Conservation (phyloP, 2,113 vertebrate species). For the Hemiscyllium ocellatum region DNA sequence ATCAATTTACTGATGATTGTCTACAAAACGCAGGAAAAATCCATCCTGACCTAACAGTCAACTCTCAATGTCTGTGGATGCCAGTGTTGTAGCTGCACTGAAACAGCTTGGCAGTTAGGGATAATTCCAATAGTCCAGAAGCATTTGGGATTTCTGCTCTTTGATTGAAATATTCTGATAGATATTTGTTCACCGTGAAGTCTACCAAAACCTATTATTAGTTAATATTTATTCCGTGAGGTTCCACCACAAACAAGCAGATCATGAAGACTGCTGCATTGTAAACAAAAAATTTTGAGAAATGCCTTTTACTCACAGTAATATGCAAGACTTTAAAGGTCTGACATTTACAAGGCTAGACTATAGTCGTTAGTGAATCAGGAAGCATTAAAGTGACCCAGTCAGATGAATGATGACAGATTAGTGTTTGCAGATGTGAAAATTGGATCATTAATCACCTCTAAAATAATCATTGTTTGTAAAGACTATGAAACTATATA, state of each 20-base stretch:
- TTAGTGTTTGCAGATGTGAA: neutral
- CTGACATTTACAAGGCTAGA: slow-evolving; percentile 14
- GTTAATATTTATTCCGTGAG: neutral
- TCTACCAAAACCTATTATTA: neutral
- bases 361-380: slow-evolving; percentile 13
- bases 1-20: too few species aligned
- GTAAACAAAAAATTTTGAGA: neutral
- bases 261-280: neutral
- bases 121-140: neutral
- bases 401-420: neutral
- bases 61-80: too few species aligned
- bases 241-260: neutral
- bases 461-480: slow-evolving; percentile 26
- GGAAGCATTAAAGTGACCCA: slow-evolving; percentile 23
- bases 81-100: too few species aligned
- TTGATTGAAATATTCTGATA: neutral
- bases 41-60: too few species aligned
- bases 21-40: too few species aligned
- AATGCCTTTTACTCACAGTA: neutral
- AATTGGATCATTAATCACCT: slow-evolving; percentile 19
- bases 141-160: neutral
- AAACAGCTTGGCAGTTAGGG: too few species aligned
- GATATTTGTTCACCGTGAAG: neutral
- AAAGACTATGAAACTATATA: neutral
- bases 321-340: neutral